Evolutionary conservation across 2,888 invertebrate species (phyloP).

Genomic region (Oxycera nigricornis): DNA sequence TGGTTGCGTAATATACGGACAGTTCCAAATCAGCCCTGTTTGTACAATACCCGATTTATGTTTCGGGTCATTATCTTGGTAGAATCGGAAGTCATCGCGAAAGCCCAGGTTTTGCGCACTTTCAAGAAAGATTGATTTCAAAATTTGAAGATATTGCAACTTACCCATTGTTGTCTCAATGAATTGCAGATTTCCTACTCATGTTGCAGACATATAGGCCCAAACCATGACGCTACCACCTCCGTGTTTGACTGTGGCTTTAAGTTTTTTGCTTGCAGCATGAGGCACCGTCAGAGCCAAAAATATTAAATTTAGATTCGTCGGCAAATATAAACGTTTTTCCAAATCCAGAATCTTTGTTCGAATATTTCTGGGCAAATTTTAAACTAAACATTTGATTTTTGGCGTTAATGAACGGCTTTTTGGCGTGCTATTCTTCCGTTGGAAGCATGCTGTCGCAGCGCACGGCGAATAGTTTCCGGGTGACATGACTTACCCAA

Average conservation of each 20-base stretch:
- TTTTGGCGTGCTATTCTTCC: slow-evolving; percentile 1
- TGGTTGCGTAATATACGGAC: neutral
- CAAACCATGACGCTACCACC: slow-evolving; percentile 10
- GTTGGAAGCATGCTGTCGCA: neutral
- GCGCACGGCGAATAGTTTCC: slow-evolving; percentile 6
- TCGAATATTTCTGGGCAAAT: neutral
- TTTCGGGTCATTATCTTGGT: neutral
- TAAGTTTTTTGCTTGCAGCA: no score
- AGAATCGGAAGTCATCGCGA: slow-evolving; percentile 1
- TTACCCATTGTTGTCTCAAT: slow-evolving; percentile 8
- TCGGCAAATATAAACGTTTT: neutral
- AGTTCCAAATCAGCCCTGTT: neutral
- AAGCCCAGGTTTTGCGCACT: neutral
- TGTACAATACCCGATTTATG: slow-evolving; percentile 8
- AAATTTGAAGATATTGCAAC: slow-evolving; percentile 2
- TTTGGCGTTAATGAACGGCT: neutral
- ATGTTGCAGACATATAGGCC: neutral
- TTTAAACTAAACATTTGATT: neutral
- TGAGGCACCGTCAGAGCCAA: neutral
- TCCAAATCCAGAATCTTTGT: neutral
- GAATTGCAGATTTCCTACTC: slow-evolving; percentile 1
- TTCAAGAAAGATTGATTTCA: neutral
- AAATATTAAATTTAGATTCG: neutral
- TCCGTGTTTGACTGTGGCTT: no score
- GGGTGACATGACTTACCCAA: neutral